Base-by-base conservation (phyloP, 2,797 vertebrate genomes). In the Eidolon dupreanum region DNA sequence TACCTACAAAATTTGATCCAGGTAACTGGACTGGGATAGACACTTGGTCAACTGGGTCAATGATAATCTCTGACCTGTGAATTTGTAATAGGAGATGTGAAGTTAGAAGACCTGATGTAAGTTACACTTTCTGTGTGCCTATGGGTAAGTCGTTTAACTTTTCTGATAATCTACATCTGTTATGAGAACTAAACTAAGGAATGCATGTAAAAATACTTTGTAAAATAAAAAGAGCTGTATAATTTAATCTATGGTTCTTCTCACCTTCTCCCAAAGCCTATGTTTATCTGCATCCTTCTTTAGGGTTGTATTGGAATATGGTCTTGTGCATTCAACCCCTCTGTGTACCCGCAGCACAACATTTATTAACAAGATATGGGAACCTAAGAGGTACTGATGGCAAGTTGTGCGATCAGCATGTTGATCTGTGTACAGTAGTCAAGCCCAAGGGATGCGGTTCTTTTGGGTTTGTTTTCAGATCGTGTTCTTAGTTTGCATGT, bases 401-500 rank as follows among this genome's bases (percentile, higher is more conserved):
- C 19, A 15, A 51, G 43, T 6, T 0, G 1, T 15, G 22, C 1
- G 0, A 24, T 38, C 31, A 38, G 12, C 22, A 9, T n/a, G 19
- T 28, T 43, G 46, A 57, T 43, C 53, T 31, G 5, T 36, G 16
- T 8, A 1, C 9, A 63, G 17, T 65, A 68, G 68, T 51, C 22
- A 77, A 93, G 41, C 19, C 11, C 16, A 38, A 22, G 2, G 5
- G 15, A 22, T 24, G 31, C 46, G 24, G 38, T 66, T 66, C 33
- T 70, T 63, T 70, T 28, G 33, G 20, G 8, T 89, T 88, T 63
- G 59, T 51, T 70, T 77, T 43, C n/a, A 43, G 70, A 71, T 77
- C 28, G 59, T 22, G 11, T 13, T 63, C 74, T 65, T 43, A 33
- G 16, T 63, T 28, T 65, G 61, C 19, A 46, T 31, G 26, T 61